A percentile compares a stretch with the other conserved stretches of the same genome.
phyloP scores from a whole-genome alignment of 2,113 vertebrate species.

The Fulmarus glacialis region DNA sequence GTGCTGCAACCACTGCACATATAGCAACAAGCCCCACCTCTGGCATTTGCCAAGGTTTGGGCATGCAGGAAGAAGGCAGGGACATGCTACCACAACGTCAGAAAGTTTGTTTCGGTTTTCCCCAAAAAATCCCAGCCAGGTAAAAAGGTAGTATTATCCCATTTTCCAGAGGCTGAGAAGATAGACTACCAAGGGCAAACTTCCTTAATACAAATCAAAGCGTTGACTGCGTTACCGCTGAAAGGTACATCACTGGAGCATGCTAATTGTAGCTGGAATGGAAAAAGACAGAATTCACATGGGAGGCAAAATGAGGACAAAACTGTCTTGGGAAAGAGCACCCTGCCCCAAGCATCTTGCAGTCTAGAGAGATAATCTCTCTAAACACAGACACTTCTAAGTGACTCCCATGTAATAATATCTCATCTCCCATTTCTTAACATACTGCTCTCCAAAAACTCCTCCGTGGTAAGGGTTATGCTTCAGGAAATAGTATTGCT shows the following conservation, averaged over 20 bases:
- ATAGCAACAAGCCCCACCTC: not conserved
- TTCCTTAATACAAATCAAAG: not conserved
- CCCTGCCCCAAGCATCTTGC: not conserved
- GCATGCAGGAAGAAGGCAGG: not conserved
- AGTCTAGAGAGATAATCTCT: not conserved
- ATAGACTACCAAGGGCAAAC: not conserved
- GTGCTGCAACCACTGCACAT: not conserved
- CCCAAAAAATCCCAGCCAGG: not conserved
- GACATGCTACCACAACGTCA: not conserved
- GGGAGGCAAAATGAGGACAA: not conserved
- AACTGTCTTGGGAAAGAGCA: not conserved
- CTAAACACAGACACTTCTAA: not conserved
- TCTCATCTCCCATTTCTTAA: not conserved
- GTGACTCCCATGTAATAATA: not conserved
- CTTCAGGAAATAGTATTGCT: not conserved
- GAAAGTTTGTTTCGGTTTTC: not conserved
- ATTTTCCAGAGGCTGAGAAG: not conserved
- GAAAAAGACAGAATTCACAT: not conserved
- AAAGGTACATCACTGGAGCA: not conserved
- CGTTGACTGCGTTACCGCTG: fast-evolving
- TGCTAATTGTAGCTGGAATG: not conserved
- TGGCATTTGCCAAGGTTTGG: not conserved
- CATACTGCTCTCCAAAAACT: not conserved
- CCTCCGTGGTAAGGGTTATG: not conserved
- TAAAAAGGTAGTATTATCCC: not conserved